These are phyloP conservation scores for Pluvianellus socialis DNA, from an alignment of 2,113 vertebrate species.

Conservation along the genomic window DNA sequence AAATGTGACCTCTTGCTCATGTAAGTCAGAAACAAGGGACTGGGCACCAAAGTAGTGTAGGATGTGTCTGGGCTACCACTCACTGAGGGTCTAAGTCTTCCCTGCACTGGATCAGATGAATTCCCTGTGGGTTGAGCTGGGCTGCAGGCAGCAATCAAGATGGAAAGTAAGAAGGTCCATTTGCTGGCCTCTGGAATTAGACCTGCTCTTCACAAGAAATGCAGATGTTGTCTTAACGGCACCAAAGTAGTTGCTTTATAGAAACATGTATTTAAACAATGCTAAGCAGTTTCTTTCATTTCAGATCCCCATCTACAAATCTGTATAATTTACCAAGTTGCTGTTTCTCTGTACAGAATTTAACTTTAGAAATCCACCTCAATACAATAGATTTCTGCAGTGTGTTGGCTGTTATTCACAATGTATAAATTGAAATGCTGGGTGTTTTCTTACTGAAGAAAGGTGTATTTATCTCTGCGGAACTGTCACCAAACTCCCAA, in stretches of 20 bases:
- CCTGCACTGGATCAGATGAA: background rate
- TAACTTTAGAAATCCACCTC: background rate
- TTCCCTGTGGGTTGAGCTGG: background rate
- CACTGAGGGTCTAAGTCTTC: background rate
- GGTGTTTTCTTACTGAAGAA: background rate
- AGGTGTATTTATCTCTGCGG: background rate
- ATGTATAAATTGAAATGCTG: background rate
- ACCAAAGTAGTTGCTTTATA: background rate
- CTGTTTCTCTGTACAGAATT: background rate
- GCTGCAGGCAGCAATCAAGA: background rate
- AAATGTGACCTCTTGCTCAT: background rate
- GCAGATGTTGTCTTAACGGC: rapidly evolving
- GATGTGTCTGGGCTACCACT: background rate
- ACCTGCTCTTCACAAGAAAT: background rate
- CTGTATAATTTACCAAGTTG: background rate
- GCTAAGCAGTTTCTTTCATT: background rate
- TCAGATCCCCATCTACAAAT: background rate
- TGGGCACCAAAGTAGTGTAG: background rate
- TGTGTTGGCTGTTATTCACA: background rate
- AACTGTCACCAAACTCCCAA: background rate
- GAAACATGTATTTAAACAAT: conserved; percentile 13
- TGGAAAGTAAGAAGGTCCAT: background rate
- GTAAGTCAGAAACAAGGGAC: background rate
- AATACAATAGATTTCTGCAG: background rate
- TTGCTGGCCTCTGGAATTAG: background rate